Conservation (phyloP, 2,113 vertebrate genomes). For the Hirundichthys speculiger region DNA sequence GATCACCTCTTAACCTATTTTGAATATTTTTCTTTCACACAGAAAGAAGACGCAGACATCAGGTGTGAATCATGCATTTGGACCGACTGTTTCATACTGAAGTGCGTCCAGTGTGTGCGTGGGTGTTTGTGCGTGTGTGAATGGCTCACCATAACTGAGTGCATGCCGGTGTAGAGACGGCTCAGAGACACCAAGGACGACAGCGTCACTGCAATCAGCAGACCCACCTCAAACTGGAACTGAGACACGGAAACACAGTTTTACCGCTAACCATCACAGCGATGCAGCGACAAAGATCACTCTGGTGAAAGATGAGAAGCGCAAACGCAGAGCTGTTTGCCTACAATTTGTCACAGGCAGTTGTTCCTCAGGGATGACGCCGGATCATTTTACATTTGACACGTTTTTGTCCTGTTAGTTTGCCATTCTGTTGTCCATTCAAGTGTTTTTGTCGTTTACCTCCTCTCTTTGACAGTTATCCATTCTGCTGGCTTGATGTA, state of each 20-base stretch:
- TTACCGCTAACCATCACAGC: background rate
- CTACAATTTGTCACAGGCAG: too few relatives aligned
- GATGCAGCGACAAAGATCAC: background rate
- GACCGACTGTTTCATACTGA: too few relatives aligned
- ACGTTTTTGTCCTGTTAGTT: too few relatives aligned
- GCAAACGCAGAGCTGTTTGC: too few relatives aligned
- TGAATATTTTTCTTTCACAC: too few relatives aligned
- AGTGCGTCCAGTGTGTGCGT: background rate
- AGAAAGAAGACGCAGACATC: too few relatives aligned
- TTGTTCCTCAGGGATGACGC: too few relatives aligned
- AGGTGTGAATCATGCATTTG: too few relatives aligned
- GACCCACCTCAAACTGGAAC: constrained; percentile 88
- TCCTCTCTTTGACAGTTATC: constrained; percentile 19
- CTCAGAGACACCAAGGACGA: constrained; percentile 92
- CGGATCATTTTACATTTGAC: too few relatives aligned
- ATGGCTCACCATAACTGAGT: constrained; percentile 91
- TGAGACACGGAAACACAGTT: constrained; percentile 63
- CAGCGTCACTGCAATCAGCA: constrained; percentile 82
- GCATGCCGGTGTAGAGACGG: constrained; percentile 95
- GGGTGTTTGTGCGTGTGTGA: background rate
- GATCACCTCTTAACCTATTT: too few relatives aligned
- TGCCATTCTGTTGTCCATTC: too few relatives aligned
- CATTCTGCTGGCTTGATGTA: constrained; percentile 28
- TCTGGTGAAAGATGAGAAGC: too few relatives aligned
- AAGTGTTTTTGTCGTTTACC: background rate